Conservation (phyloP, 2,113 vertebrate genomes). For the Blennius ocellaris region DNA sequence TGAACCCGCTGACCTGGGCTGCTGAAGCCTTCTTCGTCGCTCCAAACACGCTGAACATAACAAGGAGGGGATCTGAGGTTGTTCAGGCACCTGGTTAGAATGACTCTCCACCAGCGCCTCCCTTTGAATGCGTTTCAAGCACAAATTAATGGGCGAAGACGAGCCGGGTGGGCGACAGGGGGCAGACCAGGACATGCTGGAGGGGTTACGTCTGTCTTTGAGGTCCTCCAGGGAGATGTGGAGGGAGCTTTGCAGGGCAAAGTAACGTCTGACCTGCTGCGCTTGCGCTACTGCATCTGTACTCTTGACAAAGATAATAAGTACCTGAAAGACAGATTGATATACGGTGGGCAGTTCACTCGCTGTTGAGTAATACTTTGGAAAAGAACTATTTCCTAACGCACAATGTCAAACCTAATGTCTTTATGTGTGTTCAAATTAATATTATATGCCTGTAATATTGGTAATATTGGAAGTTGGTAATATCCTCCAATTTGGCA, state of each 20-base stretch:
- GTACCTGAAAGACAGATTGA: conserved; percentile 10
- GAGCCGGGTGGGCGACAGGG: conserved; percentile 19
- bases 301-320: conserved; percentile 45
- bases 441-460: not conserved
- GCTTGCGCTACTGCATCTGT: conserved; percentile 24
- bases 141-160: conserved; percentile 45
- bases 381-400: not conserved
- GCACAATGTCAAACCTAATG: not conserved
- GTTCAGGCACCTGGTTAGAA: conserved; percentile 35
- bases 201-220: conserved; percentile 39
- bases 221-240: conserved; percentile 19
- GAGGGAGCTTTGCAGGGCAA: conserved; percentile 1
- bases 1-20: not conserved
- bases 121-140: conserved; percentile 39
- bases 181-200: conserved; percentile 32
- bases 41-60: not conserved
- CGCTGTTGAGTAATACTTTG: conserved; percentile 1
- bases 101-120: conserved; percentile 1
- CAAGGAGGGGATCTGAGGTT: conserved; percentile 22
- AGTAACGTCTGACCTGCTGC: conserved; percentile 7
- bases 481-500: too few species aligned
- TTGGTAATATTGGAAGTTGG: too few species aligned
- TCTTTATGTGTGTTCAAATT: not conserved
- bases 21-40: not conserved
- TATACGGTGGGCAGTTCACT: not conserved